Base-by-base conservation (phyloP, 2,888 invertebrate species). In the Scotopteryx bipunctaria region DNA sequence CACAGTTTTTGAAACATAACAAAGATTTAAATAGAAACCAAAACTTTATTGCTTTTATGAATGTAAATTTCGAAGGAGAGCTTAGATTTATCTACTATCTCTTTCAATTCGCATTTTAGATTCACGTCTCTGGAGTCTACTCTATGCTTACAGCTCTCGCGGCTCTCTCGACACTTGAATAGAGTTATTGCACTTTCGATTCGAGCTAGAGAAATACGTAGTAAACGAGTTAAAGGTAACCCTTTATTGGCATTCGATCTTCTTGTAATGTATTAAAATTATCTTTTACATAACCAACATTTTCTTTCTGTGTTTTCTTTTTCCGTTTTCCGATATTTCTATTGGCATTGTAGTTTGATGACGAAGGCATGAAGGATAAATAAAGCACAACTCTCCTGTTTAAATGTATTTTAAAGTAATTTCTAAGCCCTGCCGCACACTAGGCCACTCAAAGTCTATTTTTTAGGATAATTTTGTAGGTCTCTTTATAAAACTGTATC, bases 251-350 rank as follows among this genome's bases (percentile, higher is more conserved):
- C 71, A 71, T 73, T 69, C 55, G 46, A 71, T 71, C 75, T 82
- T 84, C 83, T 85, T 85, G 87, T 86, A 84, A 86, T 86, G 86
- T 86, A 72, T 85, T 85, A 84, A 85, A 85, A 83, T 82, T 74
- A 70, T 62, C 57, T 63, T 65, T 67, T 59, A 59, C 66, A 69
- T 66, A n/a, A 63, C 70, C 55, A 47, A 61, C 49, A 59, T 63
- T 65, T 65, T 32, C 53, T 67, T 71, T 63, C 55, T 14, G 51
- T 32, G 59, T 53, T 52, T 53, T 63, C 68, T 66, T 76, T 72
- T 67, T 59, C 63, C 66, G 44, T 66, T 62, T 27, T 27, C 9
- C 27, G 27, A 11, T 27, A 11, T 70, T 63, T 66, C 46, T 62
- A 75, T 71, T 76, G 70, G 71, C 69, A 46, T 53, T 50, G 59